Evolutionary conservation across 2,113 vertebrate genomes (phyloP), one percentile per base, ranked within the genome.

Genomic region (Lontra canadensis): DNA sequence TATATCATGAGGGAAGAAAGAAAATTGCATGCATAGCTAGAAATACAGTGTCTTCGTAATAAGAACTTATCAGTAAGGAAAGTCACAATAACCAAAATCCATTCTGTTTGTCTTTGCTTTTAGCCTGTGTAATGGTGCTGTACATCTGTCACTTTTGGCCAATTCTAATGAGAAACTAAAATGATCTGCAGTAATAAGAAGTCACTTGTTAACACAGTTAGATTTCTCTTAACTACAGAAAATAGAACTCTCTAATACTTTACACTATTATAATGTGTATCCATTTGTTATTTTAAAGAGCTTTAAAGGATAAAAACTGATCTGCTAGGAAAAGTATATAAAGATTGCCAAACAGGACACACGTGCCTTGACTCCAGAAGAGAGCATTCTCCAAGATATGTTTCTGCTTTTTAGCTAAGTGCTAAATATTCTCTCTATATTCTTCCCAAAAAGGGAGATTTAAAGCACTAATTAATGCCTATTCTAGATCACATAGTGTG

Each of bases 271-370:
- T 85, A 98, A 95, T 96, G 67, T 42, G 13, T 87, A 96, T 97
- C 90, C 26, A 61, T 94, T 39, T 97, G 57, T 96, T 98, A 97
- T 97, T 97, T 95, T 98, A 97, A 98, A 98, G 92, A 98, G 85
- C 78, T 88, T 97, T 97, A 96, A 98, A 87, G 82, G 31, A 96
- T 96, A 85, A 98, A 98, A 98, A 90, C 57, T 55, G 29, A 93
- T 98, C 42, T 83, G 8, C 88, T 95, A 87, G 12, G 42, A 80
- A 98, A 98, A 81, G 26, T 83, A 39, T 61, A 95, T 96, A 97
- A 96, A 92, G 92, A 92, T 36, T 96, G 49, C 61, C 87, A 98
- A 97, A 94, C 3, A 97, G 63, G 80, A 95, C 12, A 92, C 34
- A 92, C 0, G 39, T 71, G 83, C 85, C 31, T 97, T 96, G 94